Evolutionary conservation across 2,113 vertebrate species (phyloP).

Genomic region (Poecile atricapillus): DNA sequence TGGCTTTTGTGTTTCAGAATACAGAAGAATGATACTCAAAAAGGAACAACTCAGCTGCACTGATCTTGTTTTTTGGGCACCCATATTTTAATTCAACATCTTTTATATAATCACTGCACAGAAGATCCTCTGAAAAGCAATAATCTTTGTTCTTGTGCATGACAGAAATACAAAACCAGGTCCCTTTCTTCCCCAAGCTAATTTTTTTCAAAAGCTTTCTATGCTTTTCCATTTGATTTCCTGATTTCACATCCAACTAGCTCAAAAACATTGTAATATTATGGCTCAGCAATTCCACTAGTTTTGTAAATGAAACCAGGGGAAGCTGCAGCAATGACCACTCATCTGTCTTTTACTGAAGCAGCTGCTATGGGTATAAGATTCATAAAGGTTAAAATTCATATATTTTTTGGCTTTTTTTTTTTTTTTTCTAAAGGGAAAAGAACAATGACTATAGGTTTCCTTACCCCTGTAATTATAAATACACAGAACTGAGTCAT

Average conservation of each 20-base stretch:
- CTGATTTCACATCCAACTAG: not conserved
- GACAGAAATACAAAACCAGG: not conserved
- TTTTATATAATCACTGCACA: not conserved
- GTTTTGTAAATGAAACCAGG: not conserved
- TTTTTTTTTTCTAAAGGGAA: not conserved
- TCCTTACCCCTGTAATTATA: not conserved
- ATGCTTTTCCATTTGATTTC: not conserved
- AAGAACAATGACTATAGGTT: not conserved
- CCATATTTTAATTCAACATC: not conserved
- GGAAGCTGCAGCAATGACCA: not conserved
- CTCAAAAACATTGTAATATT: not conserved
- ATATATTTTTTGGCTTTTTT: not conserved
- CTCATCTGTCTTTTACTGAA: not conserved
- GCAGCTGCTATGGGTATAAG: not conserved
- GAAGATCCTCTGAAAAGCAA: not conserved
- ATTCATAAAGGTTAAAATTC: not conserved
- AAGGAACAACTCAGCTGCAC: not conserved
- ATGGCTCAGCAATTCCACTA: not conserved
- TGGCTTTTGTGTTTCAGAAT: not conserved
- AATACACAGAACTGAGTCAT: not conserved
- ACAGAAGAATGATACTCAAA: not conserved
- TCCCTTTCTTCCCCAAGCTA: not conserved
- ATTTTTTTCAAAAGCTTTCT: not conserved
- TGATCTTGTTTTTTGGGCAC: not conserved
- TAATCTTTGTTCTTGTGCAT: not conserved